Percentiles rank a stretch among this genome's conserved stretches.
These are phyloP conservation scores for Heliconius congener DNA, from an alignment of 1,140 invertebrate genomes.

Conservation along the genomic window DNA sequence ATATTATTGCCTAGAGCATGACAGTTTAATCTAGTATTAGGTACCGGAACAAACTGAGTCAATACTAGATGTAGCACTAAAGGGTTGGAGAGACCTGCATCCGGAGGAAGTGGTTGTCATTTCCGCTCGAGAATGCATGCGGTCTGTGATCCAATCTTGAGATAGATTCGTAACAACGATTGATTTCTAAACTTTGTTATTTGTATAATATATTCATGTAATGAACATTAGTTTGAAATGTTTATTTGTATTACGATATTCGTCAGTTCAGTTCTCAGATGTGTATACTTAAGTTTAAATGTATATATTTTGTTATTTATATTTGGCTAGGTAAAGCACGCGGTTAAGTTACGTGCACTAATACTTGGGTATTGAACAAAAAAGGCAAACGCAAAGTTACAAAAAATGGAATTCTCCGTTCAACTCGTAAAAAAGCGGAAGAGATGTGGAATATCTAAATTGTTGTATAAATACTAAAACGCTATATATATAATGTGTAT, in stretches of 20 bases:
- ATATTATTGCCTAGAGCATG: not conserved
- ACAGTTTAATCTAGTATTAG: not conserved
- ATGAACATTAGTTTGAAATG: not conserved
- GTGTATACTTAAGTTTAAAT: too few species aligned
- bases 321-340: too few species aligned
- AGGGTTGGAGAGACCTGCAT: conserved; percentile 2
- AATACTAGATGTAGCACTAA: conserved; percentile 12
- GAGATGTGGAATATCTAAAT: too few species aligned
- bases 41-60: conserved; percentile 3
- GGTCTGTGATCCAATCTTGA: conserved; percentile 18
- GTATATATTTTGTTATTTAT: too few species aligned
- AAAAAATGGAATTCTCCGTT: not conserved
- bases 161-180: conserved; percentile 5
- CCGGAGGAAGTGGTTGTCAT: conserved; percentile 15
- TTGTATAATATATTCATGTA: not conserved
- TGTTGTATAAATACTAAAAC: not conserved
- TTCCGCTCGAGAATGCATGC: conserved; percentile 18
- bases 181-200: conserved; percentile 9
- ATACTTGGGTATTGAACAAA: too few species aligned
- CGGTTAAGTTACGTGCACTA: too few species aligned
- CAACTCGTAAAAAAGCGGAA: not conserved
- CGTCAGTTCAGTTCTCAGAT: too few species aligned
- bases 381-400: too few species aligned
- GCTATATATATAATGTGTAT: not conserved
- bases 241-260: too few species aligned